phyloP scores from a whole-genome alignment of 2,888 invertebrate genomes.

The Vannuccia rotundouncinata region DNA sequence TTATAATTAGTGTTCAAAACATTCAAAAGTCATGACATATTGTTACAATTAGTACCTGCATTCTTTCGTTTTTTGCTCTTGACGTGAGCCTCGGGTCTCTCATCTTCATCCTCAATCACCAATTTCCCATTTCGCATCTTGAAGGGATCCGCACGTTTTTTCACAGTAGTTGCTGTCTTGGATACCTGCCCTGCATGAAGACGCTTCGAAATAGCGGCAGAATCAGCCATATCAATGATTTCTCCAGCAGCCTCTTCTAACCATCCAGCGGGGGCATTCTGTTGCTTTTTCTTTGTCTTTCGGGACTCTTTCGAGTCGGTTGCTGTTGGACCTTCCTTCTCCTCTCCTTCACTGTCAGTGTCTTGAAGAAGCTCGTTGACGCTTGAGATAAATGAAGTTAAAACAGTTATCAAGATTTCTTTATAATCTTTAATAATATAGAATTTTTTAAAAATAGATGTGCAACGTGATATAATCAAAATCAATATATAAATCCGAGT shows the following conservation, averaged over 20 bases:
- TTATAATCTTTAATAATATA: no score
- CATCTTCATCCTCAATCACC: slow-evolving; percentile 11
- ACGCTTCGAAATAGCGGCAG: not conserved
- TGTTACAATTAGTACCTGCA: not conserved
- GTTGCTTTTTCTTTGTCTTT: not conserved
- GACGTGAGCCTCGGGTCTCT: not conserved
- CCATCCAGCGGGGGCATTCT: not conserved
- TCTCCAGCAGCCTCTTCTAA: slow-evolving; percentile 25
- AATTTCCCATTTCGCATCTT: slow-evolving; percentile 9
- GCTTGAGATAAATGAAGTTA: not conserved
- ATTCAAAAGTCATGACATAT: no score
- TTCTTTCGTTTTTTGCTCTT: not conserved
- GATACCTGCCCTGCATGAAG: not conserved
- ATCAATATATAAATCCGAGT: no score
- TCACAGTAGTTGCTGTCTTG: not conserved
- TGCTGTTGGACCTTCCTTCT: not conserved
- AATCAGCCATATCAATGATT: not conserved
- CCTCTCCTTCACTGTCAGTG: slow-evolving; percentile 14
- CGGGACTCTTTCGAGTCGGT: not conserved
- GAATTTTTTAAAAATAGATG: no score
- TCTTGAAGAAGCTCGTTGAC: slow-evolving; percentile 20
- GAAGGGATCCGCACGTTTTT: not conserved
- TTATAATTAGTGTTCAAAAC: no score
- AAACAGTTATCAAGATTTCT: no score
- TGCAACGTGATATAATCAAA: no score